A percentile compares a stretch with the other conserved stretches of the same genome.
phyloP scores from a whole-genome alignment of 2,888 invertebrate species.

The Aleiodes testaceus region DNA sequence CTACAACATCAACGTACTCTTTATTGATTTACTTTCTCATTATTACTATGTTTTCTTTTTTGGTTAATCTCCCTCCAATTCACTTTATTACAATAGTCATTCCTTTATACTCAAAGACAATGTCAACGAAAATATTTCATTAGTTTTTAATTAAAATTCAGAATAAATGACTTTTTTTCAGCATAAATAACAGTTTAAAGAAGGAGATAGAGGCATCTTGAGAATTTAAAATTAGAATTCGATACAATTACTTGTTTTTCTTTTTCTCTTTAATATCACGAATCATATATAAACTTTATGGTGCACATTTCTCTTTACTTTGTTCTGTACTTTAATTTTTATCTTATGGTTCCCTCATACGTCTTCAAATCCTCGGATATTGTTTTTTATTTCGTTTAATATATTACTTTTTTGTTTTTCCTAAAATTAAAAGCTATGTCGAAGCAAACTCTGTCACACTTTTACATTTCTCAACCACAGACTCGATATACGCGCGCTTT shows the following conservation, averaged over 20 bases:
- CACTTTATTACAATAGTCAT: constrained; percentile 14
- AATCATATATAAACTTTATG: constrained; percentile 29
- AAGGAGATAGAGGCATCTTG: constrained; percentile 3
- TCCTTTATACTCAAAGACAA: constrained; percentile 40
- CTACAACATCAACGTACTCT: constrained; percentile 28
- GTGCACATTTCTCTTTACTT: constrained; percentile 31
- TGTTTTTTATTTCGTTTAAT: constrained; percentile 20
- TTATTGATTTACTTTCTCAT: constrained; percentile 23
- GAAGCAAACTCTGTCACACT: constrained; percentile 47
- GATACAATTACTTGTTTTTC: neutral
- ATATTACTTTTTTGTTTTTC: constrained; percentile 30
- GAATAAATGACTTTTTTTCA: constrained; percentile 15
- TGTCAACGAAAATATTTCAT: constrained; percentile 42
- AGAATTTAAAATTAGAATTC: constrained; percentile 15
- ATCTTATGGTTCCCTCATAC: constrained; percentile 35
- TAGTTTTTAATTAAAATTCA: constrained; percentile 26
- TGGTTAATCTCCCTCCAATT: constrained; percentile 21
- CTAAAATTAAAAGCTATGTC: constrained; percentile 41
- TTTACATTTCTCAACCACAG: constrained; percentile 49
- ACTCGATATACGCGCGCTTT: constrained; percentile 48
- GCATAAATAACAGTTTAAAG: constrained; percentile 35
- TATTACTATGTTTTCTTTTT: neutral
- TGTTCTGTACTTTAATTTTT: constrained; percentile 14
- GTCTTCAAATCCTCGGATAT: constrained; percentile 18
- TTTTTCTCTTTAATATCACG: constrained; percentile 17